Percentiles rank a stretch among this genome's conserved stretches.
phyloP scores from a whole-genome alignment of 2,797 vertebrate species.

The Thaleichthys pacificus region DNA sequence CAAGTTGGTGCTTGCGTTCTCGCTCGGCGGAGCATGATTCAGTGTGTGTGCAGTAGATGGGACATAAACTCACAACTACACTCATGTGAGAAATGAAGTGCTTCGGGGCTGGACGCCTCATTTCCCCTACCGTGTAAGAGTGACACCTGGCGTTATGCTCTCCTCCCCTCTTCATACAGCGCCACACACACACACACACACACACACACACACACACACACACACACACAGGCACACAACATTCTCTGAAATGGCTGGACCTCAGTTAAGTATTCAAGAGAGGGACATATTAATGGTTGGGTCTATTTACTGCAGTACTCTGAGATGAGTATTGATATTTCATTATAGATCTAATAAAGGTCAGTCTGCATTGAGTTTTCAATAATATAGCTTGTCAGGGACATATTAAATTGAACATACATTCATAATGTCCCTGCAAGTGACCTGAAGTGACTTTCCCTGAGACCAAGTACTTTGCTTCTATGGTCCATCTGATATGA shows the following conservation, averaged over 20 bases:
- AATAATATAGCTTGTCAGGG: constrained; percentile 69
- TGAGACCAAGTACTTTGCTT: constrained; percentile 24
- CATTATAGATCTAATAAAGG: constrained; percentile 74
- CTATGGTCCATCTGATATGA: too few relatives aligned
- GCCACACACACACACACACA: neutral
- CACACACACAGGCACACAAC: neutral
- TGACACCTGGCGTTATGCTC: constrained; percentile 60
- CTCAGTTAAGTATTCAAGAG: constrained; percentile 18
- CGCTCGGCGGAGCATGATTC: constrained; percentile 43
- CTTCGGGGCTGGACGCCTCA: constrained; percentile 35
- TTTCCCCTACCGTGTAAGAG: constrained; percentile 52
- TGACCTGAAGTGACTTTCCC: constrained; percentile 48
- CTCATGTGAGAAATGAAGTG: constrained; percentile 56
- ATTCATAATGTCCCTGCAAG: constrained; percentile 60
- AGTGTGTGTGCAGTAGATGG: constrained; percentile 43
- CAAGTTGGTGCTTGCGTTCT: constrained; percentile 27
- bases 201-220: neutral
- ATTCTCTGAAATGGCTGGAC: constrained; percentile 44
- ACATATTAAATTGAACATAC: constrained; percentile 65
- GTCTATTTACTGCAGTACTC: constrained; percentile 62
- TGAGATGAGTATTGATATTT: constrained; percentile 73
- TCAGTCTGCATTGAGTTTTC: constrained; percentile 69
- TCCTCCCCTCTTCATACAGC: constrained; percentile 9
- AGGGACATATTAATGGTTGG: constrained; percentile 37
- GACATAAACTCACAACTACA: constrained; percentile 52